A percentile compares a stretch with the other conserved stretches of the same genome.
phyloP scores from a whole-genome alignment of 2,113 vertebrate species.

The Callionymus lyra region DNA sequence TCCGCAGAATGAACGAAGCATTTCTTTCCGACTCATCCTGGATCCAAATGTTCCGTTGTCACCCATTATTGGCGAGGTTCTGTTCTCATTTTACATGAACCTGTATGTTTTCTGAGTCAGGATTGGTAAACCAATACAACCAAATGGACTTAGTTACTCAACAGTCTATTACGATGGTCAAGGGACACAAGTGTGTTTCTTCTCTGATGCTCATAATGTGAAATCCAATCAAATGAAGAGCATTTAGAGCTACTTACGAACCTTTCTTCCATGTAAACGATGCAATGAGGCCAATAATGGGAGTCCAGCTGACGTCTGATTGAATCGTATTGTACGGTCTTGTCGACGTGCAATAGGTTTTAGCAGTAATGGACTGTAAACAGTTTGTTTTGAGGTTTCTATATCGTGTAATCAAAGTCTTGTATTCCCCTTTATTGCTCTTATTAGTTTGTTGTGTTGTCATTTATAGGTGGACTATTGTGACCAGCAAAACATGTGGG shows the following conservation, averaged over 20 bases:
- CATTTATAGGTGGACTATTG: no score
- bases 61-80: constrained; percentile 37
- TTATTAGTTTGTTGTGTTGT: constrained; percentile 33
- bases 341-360: constrained; percentile 52
- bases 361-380: constrained; percentile 58
- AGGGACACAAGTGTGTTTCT: constrained; percentile 63
- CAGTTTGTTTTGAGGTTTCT: constrained; percentile 50
- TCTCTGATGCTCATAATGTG: constrained; percentile 67
- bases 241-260: constrained; percentile 71
- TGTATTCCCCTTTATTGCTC: constrained; percentile 33
- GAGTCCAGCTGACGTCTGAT: constrained; percentile 63
- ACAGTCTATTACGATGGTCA: constrained; percentile 67
- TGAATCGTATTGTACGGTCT: constrained; percentile 62
- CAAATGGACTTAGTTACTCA: constrained; percentile 60
- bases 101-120: constrained; percentile 47
- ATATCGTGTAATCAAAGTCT: constrained; percentile 49
- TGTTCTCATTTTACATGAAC: constrained; percentile 44
- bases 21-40: constrained; percentile 22
- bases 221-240: constrained; percentile 71
- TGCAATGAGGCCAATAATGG: constrained; percentile 62
- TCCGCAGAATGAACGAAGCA: constrained; percentile 3
- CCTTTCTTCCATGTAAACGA: constrained; percentile 66
- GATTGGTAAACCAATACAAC: constrained; percentile 66
- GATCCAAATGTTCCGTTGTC: constrained; percentile 51
- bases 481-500: no score